Conservation (phyloP, 2,797 vertebrate genomes). For the Siniperca scherzeri region DNA sequence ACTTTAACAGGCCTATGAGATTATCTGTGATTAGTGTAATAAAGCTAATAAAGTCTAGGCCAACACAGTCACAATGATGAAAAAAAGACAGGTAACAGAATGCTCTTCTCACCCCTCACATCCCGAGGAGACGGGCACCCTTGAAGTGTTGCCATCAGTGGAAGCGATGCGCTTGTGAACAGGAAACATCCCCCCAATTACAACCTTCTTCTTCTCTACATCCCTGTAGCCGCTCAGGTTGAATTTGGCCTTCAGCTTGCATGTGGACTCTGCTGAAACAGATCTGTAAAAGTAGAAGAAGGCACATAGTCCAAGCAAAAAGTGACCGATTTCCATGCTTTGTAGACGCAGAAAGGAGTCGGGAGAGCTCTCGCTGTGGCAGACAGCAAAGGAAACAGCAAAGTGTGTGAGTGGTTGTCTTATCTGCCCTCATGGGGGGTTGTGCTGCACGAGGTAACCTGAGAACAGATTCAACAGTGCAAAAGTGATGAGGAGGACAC, state of each 20-base stretch:
- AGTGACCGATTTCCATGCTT: conserved; percentile 71
- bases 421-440: conserved; percentile 71
- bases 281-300: conserved; percentile 50
- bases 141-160: conserved; percentile 82
- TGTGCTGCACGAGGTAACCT: conserved; percentile 24
- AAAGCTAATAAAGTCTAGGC: background rate
- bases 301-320: conserved; percentile 78
- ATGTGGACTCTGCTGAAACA: conserved; percentile 75
- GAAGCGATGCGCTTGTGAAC: conserved; percentile 85
- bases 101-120: conserved; percentile 87
- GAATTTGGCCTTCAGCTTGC: conserved; percentile 91
- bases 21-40: background rate
- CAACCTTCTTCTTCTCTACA: conserved; percentile 85
- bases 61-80: background rate
- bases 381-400: conserved; percentile 38
- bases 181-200: conserved; percentile 90
- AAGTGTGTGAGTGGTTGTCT: conserved; percentile 75
- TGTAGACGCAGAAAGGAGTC: conserved; percentile 34
- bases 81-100: background rate
- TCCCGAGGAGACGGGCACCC: conserved; percentile 83
- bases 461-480: conserved; percentile 32
- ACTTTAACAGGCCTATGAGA: background rate
- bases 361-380: conserved; percentile 35
- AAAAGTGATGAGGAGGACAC: conserved; percentile 8
- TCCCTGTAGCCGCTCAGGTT: conserved; percentile 89